A percentile compares a stretch with the other conserved stretches of the same genome.
Conservation (phyloP, 2,113 vertebrate genomes). For the Clupea harengus region DNA sequence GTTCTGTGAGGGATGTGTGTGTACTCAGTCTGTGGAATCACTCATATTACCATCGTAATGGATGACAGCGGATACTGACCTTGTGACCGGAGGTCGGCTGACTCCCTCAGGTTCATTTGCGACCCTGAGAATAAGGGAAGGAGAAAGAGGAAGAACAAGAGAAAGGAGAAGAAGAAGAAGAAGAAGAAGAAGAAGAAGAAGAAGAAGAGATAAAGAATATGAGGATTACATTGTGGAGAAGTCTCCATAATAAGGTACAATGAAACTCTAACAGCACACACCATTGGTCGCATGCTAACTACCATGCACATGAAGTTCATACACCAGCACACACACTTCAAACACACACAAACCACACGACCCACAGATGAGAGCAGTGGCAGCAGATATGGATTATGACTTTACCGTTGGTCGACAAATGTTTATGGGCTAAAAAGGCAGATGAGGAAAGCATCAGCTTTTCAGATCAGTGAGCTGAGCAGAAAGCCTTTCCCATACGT, state of each 20-base stretch:
- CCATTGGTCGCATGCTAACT: background rate
- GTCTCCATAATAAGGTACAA: background rate
- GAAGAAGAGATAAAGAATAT: background rate
- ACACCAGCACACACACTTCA: background rate
- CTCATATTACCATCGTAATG: background rate
- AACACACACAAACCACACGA: background rate
- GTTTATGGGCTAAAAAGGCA: background rate
- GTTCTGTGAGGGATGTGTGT: background rate
- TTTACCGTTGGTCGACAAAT: background rate
- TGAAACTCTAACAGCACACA: background rate
- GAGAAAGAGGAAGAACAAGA: slow-evolving; percentile 52
- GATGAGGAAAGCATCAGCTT: background rate
- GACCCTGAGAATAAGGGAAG: slow-evolving; percentile 79
- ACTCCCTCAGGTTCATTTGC: slow-evolving; percentile 98
- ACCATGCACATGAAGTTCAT: background rate
- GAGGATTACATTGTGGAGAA: background rate
- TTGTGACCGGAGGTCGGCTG: slow-evolving; percentile 95
- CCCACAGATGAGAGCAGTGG: background rate
- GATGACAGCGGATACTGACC: slow-evolving; percentile 61
- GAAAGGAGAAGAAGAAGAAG: slow-evolving; percentile 15
- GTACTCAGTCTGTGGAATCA: background rate
- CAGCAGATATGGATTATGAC: background rate
- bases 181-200: slow-evolving; percentile 29
- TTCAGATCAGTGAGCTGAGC: background rate
- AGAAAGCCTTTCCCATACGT: background rate